Evolutionary conservation across 1,140 invertebrate genomes (phyloP).

Genomic region (Magallana ariakensis): DNA sequence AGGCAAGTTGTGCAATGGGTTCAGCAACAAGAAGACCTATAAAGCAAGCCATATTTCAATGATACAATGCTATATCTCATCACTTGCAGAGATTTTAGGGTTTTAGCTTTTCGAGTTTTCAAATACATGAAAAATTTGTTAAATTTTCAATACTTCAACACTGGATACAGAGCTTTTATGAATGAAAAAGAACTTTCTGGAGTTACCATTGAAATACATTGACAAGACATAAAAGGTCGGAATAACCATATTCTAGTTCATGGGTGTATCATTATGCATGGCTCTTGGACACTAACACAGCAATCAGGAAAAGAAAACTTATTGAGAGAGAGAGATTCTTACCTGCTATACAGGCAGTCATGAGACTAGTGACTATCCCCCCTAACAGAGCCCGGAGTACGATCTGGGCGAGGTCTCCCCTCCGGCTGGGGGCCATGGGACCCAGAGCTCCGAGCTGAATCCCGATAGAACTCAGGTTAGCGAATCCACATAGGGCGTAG

Average conservation of each 20-base stretch:
- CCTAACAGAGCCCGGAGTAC: conserved; percentile 91
- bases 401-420: conserved; percentile 82
- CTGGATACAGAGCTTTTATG: neutral
- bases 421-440: conserved; percentile 89
- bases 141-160: neutral
- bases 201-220: neutral
- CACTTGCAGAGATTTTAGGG: neutral
- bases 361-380: conserved; percentile 91
- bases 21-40: neutral
- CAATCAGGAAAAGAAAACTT: neutral
- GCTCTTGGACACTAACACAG: neutral
- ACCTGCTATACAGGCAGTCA: conserved; percentile 96
- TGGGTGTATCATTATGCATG: neutral
- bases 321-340: conserved; percentile 44
- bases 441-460: conserved; percentile 91
- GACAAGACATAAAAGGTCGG: too few species aligned
- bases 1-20: neutral
- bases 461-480: conserved; percentile 94
- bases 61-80: neutral
- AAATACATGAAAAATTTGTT: neutral
- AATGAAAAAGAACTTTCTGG: neutral
- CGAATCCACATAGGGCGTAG: conserved; percentile 96
- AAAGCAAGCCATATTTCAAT: neutral
- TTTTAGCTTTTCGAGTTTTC: neutral
- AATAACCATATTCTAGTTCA: too few species aligned